These are phyloP conservation scores for Harpagoxenus sublaevis DNA, from an alignment of 2,888 invertebrate species.

Conservation along the genomic window DNA sequence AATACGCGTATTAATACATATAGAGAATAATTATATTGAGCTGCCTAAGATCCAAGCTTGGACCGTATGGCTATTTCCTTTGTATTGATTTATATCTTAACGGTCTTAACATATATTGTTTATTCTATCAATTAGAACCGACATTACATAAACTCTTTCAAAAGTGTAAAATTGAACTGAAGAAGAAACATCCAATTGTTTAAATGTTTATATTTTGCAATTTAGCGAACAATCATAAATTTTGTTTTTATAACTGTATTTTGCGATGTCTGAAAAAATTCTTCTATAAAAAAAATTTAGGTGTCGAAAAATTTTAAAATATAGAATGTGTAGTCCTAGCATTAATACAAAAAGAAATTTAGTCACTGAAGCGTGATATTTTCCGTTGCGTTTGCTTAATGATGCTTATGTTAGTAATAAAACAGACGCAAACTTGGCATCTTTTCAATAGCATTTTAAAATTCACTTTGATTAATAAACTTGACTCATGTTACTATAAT, in stretches of 20 bases:
- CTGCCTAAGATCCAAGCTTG: too few relatives aligned
- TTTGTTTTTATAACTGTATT: neutral
- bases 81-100: too few relatives aligned
- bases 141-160: neutral
- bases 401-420: too few relatives aligned
- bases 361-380: neutral
- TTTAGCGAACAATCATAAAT: neutral
- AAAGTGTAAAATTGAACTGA: neutral
- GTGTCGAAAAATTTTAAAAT: neutral
- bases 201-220: neutral
- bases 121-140: neutral
- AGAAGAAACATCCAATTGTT: neutral
- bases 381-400: neutral
- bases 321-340: neutral
- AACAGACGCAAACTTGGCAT: neutral
- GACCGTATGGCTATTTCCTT: too few relatives aligned
- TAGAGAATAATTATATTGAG: too few relatives aligned
- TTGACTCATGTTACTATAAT: neutral
- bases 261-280: neutral
- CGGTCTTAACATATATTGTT: too few relatives aligned
- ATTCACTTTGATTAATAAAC: neutral
- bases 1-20: too few relatives aligned
- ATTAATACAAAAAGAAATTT: neutral
- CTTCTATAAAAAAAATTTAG: neutral
- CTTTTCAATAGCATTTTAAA: neutral